These are phyloP conservation scores for Brenthis daphne DNA, from an alignment of 2,888 invertebrate species.

Conservation along the genomic window DNA sequence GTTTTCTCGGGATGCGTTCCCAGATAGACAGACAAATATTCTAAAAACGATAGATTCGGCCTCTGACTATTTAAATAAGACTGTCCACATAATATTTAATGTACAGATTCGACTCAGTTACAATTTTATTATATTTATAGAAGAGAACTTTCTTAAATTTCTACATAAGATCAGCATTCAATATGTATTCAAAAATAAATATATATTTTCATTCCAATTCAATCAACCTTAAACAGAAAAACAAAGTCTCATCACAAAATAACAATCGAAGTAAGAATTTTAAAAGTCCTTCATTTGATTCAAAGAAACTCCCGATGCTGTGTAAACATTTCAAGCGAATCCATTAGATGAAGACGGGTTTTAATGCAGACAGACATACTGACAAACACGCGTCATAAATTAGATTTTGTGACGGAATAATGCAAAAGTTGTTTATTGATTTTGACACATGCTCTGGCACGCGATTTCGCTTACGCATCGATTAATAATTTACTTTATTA, in stretches of 20 bases:
- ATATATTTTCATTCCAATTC: conserved; percentile 1
- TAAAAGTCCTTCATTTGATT: conserved; percentile 37
- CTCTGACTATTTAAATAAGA: too few relatives aligned
- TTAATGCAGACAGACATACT: conserved; percentile 55
- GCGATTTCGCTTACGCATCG: conserved; percentile 1
- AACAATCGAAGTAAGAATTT: conserved; percentile 19
- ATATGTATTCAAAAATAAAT: background rate
- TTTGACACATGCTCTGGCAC: conserved; percentile 1
- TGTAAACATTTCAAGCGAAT: conserved; percentile 59
- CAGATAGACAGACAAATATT: too few relatives aligned
- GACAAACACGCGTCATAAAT: conserved; percentile 51
- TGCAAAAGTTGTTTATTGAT: conserved; percentile 8
- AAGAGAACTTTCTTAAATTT: too few relatives aligned
- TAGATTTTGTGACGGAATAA: conserved; percentile 33
- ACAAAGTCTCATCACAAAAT: background rate
- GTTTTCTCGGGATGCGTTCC: too few relatives aligned
- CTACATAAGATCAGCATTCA: too few relatives aligned
- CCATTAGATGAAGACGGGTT: conserved; percentile 64
- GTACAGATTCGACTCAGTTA: too few relatives aligned
- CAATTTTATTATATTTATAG: too few relatives aligned
- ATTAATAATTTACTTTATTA: background rate
- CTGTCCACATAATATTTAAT: too few relatives aligned
- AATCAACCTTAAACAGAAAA: background rate
- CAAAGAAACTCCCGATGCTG: conserved; percentile 40
- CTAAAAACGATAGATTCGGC: too few relatives aligned